phyloP scores from a whole-genome alignment of 2,797 vertebrate genomes.

The Sebastes jordani region DNA sequence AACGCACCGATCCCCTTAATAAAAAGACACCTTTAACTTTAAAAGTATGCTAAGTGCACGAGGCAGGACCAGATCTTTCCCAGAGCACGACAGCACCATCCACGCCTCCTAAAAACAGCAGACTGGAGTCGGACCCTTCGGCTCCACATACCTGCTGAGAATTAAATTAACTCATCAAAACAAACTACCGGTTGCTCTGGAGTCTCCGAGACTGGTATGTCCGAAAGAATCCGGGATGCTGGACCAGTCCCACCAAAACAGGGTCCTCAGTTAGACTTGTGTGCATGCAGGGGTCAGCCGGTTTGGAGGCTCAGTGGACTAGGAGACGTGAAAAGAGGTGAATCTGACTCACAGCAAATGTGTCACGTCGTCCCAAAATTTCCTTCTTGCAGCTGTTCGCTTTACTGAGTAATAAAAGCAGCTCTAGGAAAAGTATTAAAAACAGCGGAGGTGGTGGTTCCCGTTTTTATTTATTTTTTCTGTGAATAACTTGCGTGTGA shows the following conservation, averaged over 20 bases:
- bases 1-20: background rate
- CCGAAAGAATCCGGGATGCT: constrained; percentile 8
- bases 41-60: background rate
- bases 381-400: background rate
- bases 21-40: constrained; percentile 9
- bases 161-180: constrained; percentile 62
- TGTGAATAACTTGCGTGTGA: constrained; percentile 12
- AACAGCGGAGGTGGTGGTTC: background rate
- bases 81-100: background rate
- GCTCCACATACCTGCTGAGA: constrained; percentile 59
- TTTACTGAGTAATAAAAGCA: constrained; percentile 9
- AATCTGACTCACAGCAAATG: constrained; percentile 29
- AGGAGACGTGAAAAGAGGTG: background rate
- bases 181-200: constrained; percentile 45
- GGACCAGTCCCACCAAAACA: background rate
- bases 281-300: background rate
- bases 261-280: background rate
- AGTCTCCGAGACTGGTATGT: constrained; percentile 9
- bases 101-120: constrained; percentile 16
- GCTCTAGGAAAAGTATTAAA: background rate
- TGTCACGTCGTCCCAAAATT: background rate
- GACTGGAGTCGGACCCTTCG: constrained; percentile 25
- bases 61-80: background rate
- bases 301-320: background rate
- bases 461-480: background rate